These are phyloP conservation scores for Eurystomus glaucurus DNA, from an alignment of 2,797 vertebrate genomes.

Conservation along the genomic window DNA sequence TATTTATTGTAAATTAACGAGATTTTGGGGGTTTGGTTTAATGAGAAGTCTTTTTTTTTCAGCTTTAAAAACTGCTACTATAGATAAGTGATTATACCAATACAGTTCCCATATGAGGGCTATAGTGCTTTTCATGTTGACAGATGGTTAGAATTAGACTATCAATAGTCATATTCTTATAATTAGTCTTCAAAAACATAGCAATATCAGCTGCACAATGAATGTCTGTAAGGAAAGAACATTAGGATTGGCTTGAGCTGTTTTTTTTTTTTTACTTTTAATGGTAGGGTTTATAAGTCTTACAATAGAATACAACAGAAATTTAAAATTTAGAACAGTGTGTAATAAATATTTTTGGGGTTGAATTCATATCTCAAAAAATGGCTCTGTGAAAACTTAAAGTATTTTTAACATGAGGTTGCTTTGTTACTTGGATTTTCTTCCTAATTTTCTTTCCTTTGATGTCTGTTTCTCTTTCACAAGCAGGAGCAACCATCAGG, in stretches of 20 bases:
- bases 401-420: constrained; percentile 41
- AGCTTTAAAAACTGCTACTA: neutral
- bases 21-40: accelerated
- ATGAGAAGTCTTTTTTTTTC: neutral
- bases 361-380: neutral
- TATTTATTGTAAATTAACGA: neutral
- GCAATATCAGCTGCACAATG: neutral
- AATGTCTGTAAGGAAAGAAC: neutral
- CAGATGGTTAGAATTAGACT: neutral
- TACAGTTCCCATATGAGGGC: neutral
- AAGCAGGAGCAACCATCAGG: constrained; percentile 99
- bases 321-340: neutral
- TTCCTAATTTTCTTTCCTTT: constrained; percentile 83
- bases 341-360: neutral
- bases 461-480: constrained; percentile 91
- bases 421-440: constrained; percentile 64
- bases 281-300: neutral
- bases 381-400: neutral
- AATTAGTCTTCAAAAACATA: neutral
- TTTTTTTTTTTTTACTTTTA: neutral
- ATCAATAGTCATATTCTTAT: neutral
- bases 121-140: neutral
- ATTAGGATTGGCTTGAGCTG: neutral
- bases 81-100: neutral
- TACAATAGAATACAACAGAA: neutral